Conservation (phyloP, 2,888 invertebrate species). For the Mythimna impura region DNA sequence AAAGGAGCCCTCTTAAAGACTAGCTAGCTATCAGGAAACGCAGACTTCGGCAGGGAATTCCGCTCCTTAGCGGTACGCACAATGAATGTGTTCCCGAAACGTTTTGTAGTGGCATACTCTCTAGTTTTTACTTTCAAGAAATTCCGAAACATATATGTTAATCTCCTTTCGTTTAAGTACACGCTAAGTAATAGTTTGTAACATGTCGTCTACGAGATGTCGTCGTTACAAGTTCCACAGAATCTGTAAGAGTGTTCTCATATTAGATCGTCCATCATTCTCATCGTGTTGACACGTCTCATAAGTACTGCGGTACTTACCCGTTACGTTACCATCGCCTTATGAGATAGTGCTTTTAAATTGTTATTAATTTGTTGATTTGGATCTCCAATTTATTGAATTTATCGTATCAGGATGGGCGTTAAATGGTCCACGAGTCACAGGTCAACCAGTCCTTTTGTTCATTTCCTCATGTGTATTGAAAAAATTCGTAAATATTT, state of each 20-base stretch:
- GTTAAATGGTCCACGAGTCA: too few relatives aligned
- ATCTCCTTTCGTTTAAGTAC: constrained; percentile 2
- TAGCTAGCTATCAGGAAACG: too few relatives aligned
- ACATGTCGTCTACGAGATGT: constrained; percentile 22
- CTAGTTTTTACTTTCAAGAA: not conserved
- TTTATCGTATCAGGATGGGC: too few relatives aligned
- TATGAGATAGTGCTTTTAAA: not conserved
- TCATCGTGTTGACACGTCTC: constrained; percentile 41
- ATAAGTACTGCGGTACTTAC: constrained; percentile 27
- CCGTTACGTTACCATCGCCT: not conserved
- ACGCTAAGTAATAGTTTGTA: constrained; percentile 26
- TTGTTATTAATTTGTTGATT: not conserved
- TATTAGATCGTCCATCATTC: constrained; percentile 52
- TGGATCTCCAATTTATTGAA: too few relatives aligned
- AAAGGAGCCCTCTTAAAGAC: too few relatives aligned
- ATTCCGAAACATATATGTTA: not conserved
- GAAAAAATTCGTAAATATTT: too few relatives aligned
- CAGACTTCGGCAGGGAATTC: too few relatives aligned
- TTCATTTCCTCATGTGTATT: too few relatives aligned
- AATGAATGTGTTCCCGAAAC: too few relatives aligned
- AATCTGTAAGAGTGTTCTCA: constrained; percentile 49
- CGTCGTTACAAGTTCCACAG: constrained; percentile 27
- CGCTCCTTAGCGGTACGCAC: too few relatives aligned
- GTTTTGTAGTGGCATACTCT: too few relatives aligned
- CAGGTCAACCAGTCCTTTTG: too few relatives aligned